Conservation (phyloP, 2,113 vertebrate species). For the Callorhinus ursinus region DNA sequence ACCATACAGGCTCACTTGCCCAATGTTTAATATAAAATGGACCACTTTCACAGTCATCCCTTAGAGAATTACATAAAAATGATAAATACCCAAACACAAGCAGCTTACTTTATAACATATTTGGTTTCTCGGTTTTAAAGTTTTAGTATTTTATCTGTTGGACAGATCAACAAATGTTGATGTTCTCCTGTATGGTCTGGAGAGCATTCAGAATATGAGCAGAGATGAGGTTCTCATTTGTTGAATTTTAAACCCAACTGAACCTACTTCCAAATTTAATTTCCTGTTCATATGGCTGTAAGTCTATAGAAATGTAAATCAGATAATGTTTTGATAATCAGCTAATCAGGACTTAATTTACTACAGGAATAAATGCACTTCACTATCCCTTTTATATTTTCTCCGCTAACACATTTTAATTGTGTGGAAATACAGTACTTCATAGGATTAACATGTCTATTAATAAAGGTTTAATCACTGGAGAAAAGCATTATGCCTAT, state of each 20-base stretch:
- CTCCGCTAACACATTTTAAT: slow-evolving; percentile 87
- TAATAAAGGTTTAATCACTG: slow-evolving; percentile 83
- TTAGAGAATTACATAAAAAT: neutral
- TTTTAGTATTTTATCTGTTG: slow-evolving; percentile 37
- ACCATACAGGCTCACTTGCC: neutral
- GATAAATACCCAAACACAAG: neutral
- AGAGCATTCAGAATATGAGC: slow-evolving; percentile 57
- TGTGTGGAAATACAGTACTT: slow-evolving; percentile 85
- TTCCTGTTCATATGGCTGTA: slow-evolving; percentile 85
- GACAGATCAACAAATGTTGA: neutral
- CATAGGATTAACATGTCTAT: slow-evolving; percentile 86
- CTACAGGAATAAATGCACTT: slow-evolving; percentile 82
- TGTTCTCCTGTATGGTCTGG: neutral
- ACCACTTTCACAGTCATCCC: neutral
- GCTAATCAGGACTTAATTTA: slow-evolving; percentile 88
- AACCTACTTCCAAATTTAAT: slow-evolving; percentile 86
- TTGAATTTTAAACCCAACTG: slow-evolving; percentile 77
- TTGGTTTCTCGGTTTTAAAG: slow-evolving; percentile 22
- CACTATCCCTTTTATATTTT: slow-evolving; percentile 82
- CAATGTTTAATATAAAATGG: neutral
- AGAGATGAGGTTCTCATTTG: slow-evolving; percentile 77
- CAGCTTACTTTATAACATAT: neutral
- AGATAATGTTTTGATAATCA: slow-evolving; percentile 89
- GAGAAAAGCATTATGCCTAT: slow-evolving; percentile 78
- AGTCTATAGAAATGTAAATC: slow-evolving; percentile 90